These are phyloP conservation scores for Micromussa lordhowensis DNA, from an alignment of 92 coral and sea anemone species.

Conservation along the genomic window DNA sequence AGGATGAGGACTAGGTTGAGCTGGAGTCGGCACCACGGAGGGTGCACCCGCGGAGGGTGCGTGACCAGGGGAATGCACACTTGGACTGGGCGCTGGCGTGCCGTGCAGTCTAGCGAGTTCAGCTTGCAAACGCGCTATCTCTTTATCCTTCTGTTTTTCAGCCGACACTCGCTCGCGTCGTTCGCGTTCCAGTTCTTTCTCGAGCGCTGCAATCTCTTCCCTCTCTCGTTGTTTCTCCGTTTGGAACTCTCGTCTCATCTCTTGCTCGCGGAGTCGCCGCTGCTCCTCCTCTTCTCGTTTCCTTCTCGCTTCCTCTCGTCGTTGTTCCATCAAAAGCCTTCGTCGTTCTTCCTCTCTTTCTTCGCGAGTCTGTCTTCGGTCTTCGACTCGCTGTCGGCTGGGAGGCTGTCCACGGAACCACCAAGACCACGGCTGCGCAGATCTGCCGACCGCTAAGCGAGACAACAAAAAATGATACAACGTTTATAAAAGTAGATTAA, in stretches of 20 bases:
- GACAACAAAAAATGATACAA: not conserved
- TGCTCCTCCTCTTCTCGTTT: conserved; percentile 57
- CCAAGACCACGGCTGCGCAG: conserved; percentile 75
- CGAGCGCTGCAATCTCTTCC: conserved; percentile 57
- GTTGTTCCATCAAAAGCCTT: conserved; percentile 55
- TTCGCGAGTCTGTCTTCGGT: conserved; percentile 80
- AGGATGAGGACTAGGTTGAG: conserved; percentile 75
- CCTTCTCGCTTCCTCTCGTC: conserved; percentile 66
- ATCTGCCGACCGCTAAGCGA: conserved; percentile 31
- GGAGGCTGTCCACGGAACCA: conserved; percentile 78
- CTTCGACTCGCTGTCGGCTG: conserved; percentile 70
- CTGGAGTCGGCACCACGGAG: conserved; percentile 34
- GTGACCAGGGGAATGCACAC: conserved; percentile 31
- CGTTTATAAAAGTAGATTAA: not conserved
- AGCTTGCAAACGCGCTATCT: conserved; percentile 61
- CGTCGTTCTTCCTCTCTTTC: conserved; percentile 74
- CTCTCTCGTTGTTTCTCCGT: conserved; percentile 60
- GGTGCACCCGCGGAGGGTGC: conserved; percentile 7
- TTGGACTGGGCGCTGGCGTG: conserved; percentile 33
- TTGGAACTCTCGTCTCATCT: conserved; percentile 49
- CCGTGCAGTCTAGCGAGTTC: conserved; percentile 58
- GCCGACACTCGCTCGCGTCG: conserved; percentile 46
- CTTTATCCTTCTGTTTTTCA: conserved; percentile 68
- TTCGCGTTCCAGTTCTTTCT: conserved; percentile 67
- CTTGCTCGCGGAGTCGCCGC: conserved; percentile 57